Percentiles rank a stretch among this genome's conserved stretches.
Evolutionary conservation across 2,113 vertebrate genomes (phyloP).

Genomic region (Oncorhynchus mykiss): DNA sequence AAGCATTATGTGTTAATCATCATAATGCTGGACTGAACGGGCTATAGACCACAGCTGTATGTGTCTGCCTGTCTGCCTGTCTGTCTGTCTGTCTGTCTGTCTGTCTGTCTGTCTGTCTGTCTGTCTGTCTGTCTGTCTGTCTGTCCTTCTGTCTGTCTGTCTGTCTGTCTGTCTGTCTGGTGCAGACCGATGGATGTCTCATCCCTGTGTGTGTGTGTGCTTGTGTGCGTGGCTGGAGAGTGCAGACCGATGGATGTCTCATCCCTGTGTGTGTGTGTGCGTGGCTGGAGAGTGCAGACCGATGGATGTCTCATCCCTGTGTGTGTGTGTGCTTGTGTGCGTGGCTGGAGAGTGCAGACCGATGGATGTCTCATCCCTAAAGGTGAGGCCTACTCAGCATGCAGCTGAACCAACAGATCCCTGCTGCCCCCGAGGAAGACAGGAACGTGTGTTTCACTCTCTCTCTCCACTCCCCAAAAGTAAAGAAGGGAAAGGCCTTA

Average conservation of each 20-base stretch:
- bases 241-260: neutral
- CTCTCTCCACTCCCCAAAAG: conserved; percentile 44
- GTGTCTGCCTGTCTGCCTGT: neutral
- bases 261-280: conserved; percentile 17
- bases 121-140: neutral
- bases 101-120: too few species aligned
- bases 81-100: neutral
- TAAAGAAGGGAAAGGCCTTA: conserved; percentile 57
- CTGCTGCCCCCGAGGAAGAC: conserved; percentile 59
- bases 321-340: too few species aligned
- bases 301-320: conserved; percentile 24
- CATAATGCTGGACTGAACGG: conserved; percentile 19
- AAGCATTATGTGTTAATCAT: conserved; percentile 46
- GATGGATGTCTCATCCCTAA: conserved; percentile 23
- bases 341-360: neutral
- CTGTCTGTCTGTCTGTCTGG: conserved; percentile 15
- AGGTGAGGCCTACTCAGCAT: conserved; percentile 47
- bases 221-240: neutral
- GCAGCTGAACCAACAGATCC: conserved; percentile 69
- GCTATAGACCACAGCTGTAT: neutral
- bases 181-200: neutral
- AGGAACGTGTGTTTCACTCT: conserved; percentile 47
- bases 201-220: conserved; percentile 14
- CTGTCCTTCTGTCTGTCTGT: conserved; percentile 15
- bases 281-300: neutral